Base-by-base conservation (phyloP, 1,140 invertebrate genomes). In the Cephus cinctus region DNA sequence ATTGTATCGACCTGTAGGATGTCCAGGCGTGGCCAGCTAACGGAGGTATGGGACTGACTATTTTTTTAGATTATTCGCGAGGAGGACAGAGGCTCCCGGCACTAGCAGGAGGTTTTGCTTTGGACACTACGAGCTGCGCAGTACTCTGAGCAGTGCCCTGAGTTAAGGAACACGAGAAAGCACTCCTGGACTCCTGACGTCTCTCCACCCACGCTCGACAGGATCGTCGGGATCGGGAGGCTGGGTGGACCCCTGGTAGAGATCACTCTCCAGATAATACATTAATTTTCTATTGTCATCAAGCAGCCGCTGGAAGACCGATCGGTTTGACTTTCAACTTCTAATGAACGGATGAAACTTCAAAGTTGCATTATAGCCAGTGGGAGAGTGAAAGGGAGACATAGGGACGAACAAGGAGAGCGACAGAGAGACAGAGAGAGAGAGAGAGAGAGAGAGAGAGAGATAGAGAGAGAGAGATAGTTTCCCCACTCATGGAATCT, bases 161-260 rank as follows among this genome's bases (percentile, higher is more conserved):
- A 70, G 67, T 76, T 76, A 75, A 74, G 71, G 67, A 76, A 76
- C 74, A 76, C 61, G 73, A 58, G 71, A 76, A 76, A 76, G 74
- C 74, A 76, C 74, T 76, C 73, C 64, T 74, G 57, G 68, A 76
- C 64, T 68, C 62, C 54, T 65, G 63, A 68, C 63, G 59, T 59
- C 56, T 56, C 55, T 52, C 46, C 46, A 41, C 46, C 43, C 59
- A 42, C 31, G 34, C 49, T 49, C 47, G 55, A 56, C 46, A 50
- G 56, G 31, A 57, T 15, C 43, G 47, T 43, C 52, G 35, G 20
- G n/a, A n/a, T n/a, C n/a, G n/a, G n/a, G n/a, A n/a, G n/a, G n/a
- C 55, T 46, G 41, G n/a, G n/a, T 57, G 48, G 51, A 55, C 54
- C 54, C 56, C 60, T 9, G 50, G 58, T 59, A 61, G 67, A 70